Base-by-base conservation (phyloP, 2,888 invertebrate species). In the Gymnosoma rotundatum region DNA sequence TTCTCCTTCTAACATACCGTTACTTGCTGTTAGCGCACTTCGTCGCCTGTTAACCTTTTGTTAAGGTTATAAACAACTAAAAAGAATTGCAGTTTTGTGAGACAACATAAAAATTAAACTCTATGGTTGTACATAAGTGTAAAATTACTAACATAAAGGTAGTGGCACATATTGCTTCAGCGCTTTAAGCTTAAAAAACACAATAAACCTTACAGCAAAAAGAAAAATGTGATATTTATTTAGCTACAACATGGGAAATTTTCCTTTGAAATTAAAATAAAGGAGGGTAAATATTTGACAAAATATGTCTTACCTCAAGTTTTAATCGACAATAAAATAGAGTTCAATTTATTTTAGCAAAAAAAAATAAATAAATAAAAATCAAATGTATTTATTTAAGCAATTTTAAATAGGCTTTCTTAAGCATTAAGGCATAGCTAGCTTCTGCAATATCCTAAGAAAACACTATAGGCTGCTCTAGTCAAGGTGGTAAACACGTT, bases 131-230 rank as follows among this genome's bases (percentile, higher is more conserved):
- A n/a, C n/a, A n/a, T n/a, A 16, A n/a, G 45, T 16, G 45, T 16
- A 48, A 48, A 14, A 48, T n/a, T 2, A 48, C 9, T 48, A 48
- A 48, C 16, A n/a, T 48, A 48, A 48, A 48, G 45, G 45, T 48
- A 48, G n/a, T 2, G 45, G 14, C 45, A 48, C 45, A 48, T 48
- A n/a, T 16, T 48, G 16, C 12, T 16, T 48, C n/a, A 48, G 6
- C 45, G 12, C 45, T 48, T 48, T 48, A 48, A n/a, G n/a, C 45
- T n/a, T 48, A n/a, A 48, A n/a, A 48, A 48, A 48, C 45, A 48
- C 16, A 16, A 16, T 48, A n/a, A 14, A 48, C 14, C 45, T n/a
- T 16, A 2, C n/a, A n/a, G 16, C 45, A 48, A 48, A 14, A 4
- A 3, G 25, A n/a, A 48, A 12, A n/a, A 6, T 48, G 45, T 42